Percentiles rank a stretch among this genome's conserved stretches.
Conservation (phyloP, 2,797 vertebrate species). For the Melanogrammus aeglefinus region DNA sequence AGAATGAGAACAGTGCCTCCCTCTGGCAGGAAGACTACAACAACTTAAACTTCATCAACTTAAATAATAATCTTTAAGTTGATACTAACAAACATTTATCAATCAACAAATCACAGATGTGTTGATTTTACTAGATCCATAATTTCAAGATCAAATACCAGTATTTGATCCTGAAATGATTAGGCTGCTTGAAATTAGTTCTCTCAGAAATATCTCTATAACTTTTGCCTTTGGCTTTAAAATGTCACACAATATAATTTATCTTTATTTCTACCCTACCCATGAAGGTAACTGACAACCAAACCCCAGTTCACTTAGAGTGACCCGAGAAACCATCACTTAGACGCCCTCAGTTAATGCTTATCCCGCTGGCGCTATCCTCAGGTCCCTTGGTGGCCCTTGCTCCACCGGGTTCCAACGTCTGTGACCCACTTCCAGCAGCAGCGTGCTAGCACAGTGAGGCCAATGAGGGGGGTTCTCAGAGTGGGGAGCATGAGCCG, state of each 20-base stretch:
- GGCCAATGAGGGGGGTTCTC: background rate
- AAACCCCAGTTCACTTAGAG: background rate
- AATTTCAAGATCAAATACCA: background rate
- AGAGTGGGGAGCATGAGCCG: background rate
- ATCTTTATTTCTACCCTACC: background rate
- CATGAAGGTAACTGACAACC: background rate
- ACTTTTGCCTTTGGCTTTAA: too few relatives aligned
- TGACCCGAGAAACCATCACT: background rate
- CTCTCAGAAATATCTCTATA: background rate
- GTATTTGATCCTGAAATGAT: background rate
- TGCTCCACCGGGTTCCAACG: conserved; percentile 45
- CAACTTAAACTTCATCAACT: conserved; percentile 32
- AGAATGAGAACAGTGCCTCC: conserved; percentile 64
- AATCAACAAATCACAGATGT: background rate
- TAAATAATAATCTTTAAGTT: conserved; percentile 15
- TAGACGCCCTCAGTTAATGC: conserved; percentile 18
- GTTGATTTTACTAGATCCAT: background rate
- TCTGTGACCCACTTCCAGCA: conserved; percentile 68
- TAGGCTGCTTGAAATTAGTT: background rate
- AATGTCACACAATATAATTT: background rate
- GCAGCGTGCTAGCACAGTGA: background rate
- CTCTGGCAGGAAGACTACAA: conserved; percentile 45
- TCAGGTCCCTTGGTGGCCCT: conserved; percentile 13
- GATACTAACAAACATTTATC: background rate
- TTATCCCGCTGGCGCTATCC: conserved; percentile 33